Percentiles rank a stretch among this genome's conserved stretches.
Evolutionary conservation across 1,140 invertebrate species (phyloP).

Genomic region (Drosophila virilis): DNA sequence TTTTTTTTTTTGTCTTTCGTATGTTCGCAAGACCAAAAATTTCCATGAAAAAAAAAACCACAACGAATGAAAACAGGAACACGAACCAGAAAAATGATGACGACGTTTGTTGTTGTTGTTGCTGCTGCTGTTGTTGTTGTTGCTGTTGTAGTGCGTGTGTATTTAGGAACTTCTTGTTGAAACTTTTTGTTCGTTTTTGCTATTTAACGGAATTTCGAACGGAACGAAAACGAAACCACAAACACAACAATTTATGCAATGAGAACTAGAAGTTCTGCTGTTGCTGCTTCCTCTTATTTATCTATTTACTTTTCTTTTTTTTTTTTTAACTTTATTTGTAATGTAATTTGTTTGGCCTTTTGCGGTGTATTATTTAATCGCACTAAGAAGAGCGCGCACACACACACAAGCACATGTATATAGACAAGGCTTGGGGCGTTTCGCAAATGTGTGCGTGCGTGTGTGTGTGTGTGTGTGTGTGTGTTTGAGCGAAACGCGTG

Average conservation of each 20-base stretch:
- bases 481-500: slow-evolving; percentile 39
- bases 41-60: slow-evolving; percentile 45
- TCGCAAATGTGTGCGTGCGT: slow-evolving; percentile 30
- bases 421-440: slow-evolving; percentile 28
- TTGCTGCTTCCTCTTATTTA: slow-evolving; percentile 30
- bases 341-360: slow-evolving; percentile 73
- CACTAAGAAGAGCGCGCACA: slow-evolving; percentile 46
- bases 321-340: slow-evolving; percentile 56
- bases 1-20: slow-evolving; percentile 6
- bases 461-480: slow-evolving; percentile 28
- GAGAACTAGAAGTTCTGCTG: slow-evolving; percentile 38
- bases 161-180: slow-evolving; percentile 68
- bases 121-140: slow-evolving; percentile 22
- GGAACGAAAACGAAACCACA: slow-evolving; percentile 58
- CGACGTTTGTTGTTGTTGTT: slow-evolving; percentile 32
- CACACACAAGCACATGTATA: slow-evolving; percentile 32
- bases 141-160: slow-evolving; percentile 32
- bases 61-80: slow-evolving; percentile 48
- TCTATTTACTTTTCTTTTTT: slow-evolving; percentile 54
- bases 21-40: slow-evolving; percentile 20
- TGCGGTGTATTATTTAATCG: slow-evolving; percentile 81
- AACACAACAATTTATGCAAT: slow-evolving; percentile 57
- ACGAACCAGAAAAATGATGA: slow-evolving; percentile 37
- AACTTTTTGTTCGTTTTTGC: slow-evolving; percentile 43
- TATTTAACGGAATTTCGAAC: slow-evolving; percentile 27